Base-by-base conservation (phyloP, 2,888 invertebrate genomes). In the Pardosa pseudoannulata region DNA sequence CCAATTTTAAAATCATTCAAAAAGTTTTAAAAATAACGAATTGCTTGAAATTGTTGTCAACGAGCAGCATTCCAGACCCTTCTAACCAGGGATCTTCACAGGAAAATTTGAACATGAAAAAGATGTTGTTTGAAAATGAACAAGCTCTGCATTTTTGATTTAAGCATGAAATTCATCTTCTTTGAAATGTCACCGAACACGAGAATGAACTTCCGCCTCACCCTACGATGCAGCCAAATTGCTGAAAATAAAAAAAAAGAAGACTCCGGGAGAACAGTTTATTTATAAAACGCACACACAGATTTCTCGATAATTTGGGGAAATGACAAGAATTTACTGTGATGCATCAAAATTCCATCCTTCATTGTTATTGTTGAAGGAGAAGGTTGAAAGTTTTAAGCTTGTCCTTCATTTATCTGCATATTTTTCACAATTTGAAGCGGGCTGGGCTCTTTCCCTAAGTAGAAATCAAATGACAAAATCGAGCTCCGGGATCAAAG, bases 391-490 rank as follows among this genome's bases (percentile, higher is more conserved):
- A 81, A 75, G 64, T 65, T 76, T 82, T 75, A 82, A 82, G 70
- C 83, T 73, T 78, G 83, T 78, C 72, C 36, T 85, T 85, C 83
- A 85, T 78, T 85, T 79, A 79, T 73, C 73, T 72, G 73, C 83
- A 78, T 78, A 85, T 83, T 75, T 75, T 76, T 76, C 82, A 65
- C 82, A 83, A 76, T 83, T 76, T 78, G 64, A 81, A 68, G 27
- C 73, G 28, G 23, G 46, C 65, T 29, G 50, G 13, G 46, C 19
- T 73, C 46, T 31, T 29, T 27, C 67, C 32, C 50, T 83, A 71
- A 76, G 82, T 65, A 76, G 72, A 72, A 83, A 83, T 72, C 71
- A 76, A 65, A 76, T 70, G 79, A 80, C 65, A 73, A 80, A 73
- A 46, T 73, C 28, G 65, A 41, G 76, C 76, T 32, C 36, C 29